Evolutionary conservation across 2,113 vertebrate species (phyloP), one percentile per base, ranked within the genome.

Genomic region (Riparia riparia): DNA sequence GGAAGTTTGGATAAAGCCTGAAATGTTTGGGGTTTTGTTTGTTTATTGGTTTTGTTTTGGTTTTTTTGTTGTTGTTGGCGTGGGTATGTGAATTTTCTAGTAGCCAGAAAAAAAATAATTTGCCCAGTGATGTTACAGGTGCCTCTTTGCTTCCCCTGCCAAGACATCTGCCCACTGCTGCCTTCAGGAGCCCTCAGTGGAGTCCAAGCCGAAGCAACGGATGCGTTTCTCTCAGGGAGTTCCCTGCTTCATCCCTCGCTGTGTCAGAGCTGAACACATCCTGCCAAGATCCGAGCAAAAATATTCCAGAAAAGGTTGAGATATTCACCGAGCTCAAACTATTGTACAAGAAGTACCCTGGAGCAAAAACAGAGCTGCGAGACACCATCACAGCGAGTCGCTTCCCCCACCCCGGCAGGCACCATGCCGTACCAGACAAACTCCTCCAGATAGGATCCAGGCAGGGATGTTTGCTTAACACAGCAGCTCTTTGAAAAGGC

Each of bases 401-500:
- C 95, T 86, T 88, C 72, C 86, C 89, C 87, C 79, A 26, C 69
- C 92, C 82, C 20, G 2, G 89, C 95, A 84, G 87, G 76, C 92
- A 79, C 93, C 82, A 34, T 4, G 91, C 92, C 3, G 66, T 89
- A 95, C 91, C 89, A 97, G 93, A 82, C 96, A 96, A 88, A 93
- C 91, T 97, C 93, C 96, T 94, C 95, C 82, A 94, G 90, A 91
- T 54, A 95, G 89, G 64, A 95, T 77, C 89, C 94, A 83, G 94
- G 88, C 95, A 89, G 95, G 89, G 95, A 93, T 91, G 94, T 96
- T 95, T 96, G 95, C 95, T 95, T 89, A 95, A 94, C 95, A 97
- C 95, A 97, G 95, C 95, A 95, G 93, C 95, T 90, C 96, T 97
- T 97, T 97, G 97, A 97, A 96, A 96, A 94, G 89, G 95, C 91